Evolutionary conservation across 1,140 invertebrate species (phyloP).

Genomic region (Zophobas atratus): DNA sequence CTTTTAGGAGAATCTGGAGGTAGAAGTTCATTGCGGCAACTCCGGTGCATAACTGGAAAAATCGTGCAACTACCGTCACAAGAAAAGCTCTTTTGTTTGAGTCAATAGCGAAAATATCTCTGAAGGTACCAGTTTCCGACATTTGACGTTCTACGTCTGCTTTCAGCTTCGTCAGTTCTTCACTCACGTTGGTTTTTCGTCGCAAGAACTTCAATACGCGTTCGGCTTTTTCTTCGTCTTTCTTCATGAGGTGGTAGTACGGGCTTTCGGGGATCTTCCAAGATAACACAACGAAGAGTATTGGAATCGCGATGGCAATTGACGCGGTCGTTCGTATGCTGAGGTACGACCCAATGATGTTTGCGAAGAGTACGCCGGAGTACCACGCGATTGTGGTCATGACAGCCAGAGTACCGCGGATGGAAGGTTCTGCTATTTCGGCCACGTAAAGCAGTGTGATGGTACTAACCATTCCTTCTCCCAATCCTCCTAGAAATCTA

Average conservation of each 20-base stretch:
- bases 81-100: constrained; percentile 60
- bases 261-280: constrained; percentile 63
- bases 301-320: constrained; percentile 68
- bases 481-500: constrained; percentile 56
- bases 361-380: background rate
- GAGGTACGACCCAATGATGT: background rate
- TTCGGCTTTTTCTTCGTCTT: constrained; percentile 57
- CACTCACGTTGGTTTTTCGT: constrained; percentile 57
- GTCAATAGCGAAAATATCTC: constrained; percentile 59
- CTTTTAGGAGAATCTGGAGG: constrained; percentile 72
- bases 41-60: constrained; percentile 70
- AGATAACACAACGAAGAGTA: constrained; percentile 67
- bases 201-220: constrained; percentile 70
- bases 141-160: constrained; percentile 58
- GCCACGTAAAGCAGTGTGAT: constrained; percentile 58
- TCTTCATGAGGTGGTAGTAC: constrained; percentile 60
- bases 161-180: constrained; percentile 57
- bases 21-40: constrained; percentile 77
- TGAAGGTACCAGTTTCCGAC: constrained; percentile 60
- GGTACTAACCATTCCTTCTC: constrained; percentile 54
- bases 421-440: constrained; percentile 55
- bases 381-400: background rate
- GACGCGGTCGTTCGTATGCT: constrained; percentile 28
- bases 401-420: constrained; percentile 2
- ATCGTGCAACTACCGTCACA: constrained; percentile 55